Evolutionary conservation across 2,888 invertebrate species (phyloP).

Genomic region (Tryphoninae sp.): DNA sequence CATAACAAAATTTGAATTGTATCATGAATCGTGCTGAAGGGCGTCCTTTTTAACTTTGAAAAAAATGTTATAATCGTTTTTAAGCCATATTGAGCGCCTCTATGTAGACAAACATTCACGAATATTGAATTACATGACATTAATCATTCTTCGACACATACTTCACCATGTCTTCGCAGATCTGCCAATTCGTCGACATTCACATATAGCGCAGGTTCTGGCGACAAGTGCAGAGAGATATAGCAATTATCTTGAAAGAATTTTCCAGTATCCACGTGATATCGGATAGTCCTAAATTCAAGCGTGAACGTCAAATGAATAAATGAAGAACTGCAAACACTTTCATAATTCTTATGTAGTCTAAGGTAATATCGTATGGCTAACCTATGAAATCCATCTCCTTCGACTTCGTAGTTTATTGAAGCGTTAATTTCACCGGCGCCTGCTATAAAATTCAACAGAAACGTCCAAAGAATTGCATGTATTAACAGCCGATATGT

Average conservation of each 20-base stretch:
- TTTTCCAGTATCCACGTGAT: slow-evolving; percentile 69
- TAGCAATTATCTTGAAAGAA: slow-evolving; percentile 70
- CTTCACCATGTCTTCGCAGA: slow-evolving; percentile 72
- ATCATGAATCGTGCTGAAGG: not conserved
- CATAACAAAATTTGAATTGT: not conserved
- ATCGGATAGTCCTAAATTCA: slow-evolving; percentile 70
- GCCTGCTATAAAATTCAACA: slow-evolving; percentile 20
- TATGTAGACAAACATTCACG: slow-evolving; percentile 10
- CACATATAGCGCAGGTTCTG: slow-evolving; percentile 76
- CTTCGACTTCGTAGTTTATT: slow-evolving; percentile 70
- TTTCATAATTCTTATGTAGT: not conserved
- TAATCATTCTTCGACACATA: slow-evolving; percentile 58
- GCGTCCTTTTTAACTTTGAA: not conserved
- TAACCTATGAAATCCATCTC: slow-evolving; percentile 79
- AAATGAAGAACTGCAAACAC: not conserved
- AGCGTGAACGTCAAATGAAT: not conserved
- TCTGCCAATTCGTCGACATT: slow-evolving; percentile 78
- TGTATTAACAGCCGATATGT: slow-evolving; percentile 8
- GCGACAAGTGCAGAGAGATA: slow-evolving; percentile 70
- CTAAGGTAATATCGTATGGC: slow-evolving; percentile 34
- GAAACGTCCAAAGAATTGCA: slow-evolving; percentile 18
- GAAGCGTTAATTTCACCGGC: slow-evolving; percentile 63
- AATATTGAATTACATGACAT: not conserved
- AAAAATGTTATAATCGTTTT: too few relatives aligned
- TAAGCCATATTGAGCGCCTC: too few relatives aligned